Base-by-base conservation (phyloP, 2,888 invertebrate genomes). In the Sinotaia quadrata region DNA sequence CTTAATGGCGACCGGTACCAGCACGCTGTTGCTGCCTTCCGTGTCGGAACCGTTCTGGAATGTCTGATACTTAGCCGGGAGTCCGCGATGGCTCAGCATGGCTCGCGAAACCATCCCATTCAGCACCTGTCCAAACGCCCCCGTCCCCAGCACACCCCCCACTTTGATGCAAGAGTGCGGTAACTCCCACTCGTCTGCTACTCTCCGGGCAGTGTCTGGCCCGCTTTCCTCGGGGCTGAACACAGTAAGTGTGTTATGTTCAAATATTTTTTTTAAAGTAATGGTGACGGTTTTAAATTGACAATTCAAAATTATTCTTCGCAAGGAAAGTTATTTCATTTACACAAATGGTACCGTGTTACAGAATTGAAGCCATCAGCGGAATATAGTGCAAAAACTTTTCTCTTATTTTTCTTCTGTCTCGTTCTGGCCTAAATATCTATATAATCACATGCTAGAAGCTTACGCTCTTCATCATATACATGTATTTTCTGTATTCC, bases 61-160 rank as follows among this genome's bases (percentile, higher is more conserved):
- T 4, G 57, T 24, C 1, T 18, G 51, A 29, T 66, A 54, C 5
- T 37, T 31, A 10, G 74, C 15, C 7, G 73, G 65, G 15, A 80
- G 69, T 3, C 77, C 79, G 15, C 81, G 58, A 57, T 81, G 78
- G 7, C 54, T 51, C 31, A 84, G 63, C 41, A 81, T 58, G 59
- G 77, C 77, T 41, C 74, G 75, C 60, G 79, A 78, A 58, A 84
- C 75, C 34, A 78, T 74, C 7, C 83, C 85, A 61, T 78, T 80
- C 33, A 83, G 67, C 8, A 85, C 85, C 67, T 83, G 78, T 4
- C 85, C 85, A 66, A 85, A 85, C 1, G 85, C 85, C 7, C 85
- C 85, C 47, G 76, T 72, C 4, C 85, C 85, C 12, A 85, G 60
- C 18, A 78, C 49, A 1, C 74, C 75, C 3, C 84, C 83, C 47